Evolutionary conservation across 2,888 invertebrate species (phyloP).

Genomic region (Notodonta ziczac): DNA sequence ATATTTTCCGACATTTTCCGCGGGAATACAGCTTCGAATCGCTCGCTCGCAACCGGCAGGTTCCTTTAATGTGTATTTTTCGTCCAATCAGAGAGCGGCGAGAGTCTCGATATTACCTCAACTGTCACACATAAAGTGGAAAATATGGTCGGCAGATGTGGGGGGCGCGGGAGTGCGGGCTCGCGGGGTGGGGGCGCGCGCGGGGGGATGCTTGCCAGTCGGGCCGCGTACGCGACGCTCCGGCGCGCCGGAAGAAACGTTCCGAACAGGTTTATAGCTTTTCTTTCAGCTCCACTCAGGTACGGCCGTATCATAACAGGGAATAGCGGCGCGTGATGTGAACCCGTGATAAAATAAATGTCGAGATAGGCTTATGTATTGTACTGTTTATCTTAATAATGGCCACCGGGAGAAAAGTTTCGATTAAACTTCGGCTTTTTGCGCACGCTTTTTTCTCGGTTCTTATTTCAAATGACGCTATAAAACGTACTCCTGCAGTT

Average conservation of each 20-base stretch:
- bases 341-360: constrained; percentile 85
- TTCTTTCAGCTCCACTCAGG: constrained; percentile 85
- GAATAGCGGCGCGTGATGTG: constrained; percentile 85
- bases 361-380: constrained; percentile 85
- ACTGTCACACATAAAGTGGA: constrained; percentile 86
- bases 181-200: constrained; percentile 36
- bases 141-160: constrained; percentile 85
- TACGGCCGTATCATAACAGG: constrained; percentile 85
- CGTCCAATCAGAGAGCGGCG: constrained; percentile 85
- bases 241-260: constrained; percentile 81
- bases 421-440: constrained; percentile 75
- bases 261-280: constrained; percentile 84
- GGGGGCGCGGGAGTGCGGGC: constrained; percentile 56
- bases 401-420: constrained; percentile 81
- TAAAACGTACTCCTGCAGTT: constrained; percentile 19
- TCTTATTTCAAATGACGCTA: constrained; percentile 42
- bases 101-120: constrained; percentile 86
- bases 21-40: constrained; percentile 85
- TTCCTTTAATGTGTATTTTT: constrained; percentile 86
- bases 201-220: constrained; percentile 68
- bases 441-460: constrained; percentile 46
- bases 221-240: constrained; percentile 81
- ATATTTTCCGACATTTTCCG: constrained; percentile 85
- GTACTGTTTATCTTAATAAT: constrained; percentile 85
- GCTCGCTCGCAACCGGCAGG: constrained; percentile 82